Evolutionary conservation across 2,113 vertebrate species (phyloP).

Genomic region (Chrysemys picta): DNA sequence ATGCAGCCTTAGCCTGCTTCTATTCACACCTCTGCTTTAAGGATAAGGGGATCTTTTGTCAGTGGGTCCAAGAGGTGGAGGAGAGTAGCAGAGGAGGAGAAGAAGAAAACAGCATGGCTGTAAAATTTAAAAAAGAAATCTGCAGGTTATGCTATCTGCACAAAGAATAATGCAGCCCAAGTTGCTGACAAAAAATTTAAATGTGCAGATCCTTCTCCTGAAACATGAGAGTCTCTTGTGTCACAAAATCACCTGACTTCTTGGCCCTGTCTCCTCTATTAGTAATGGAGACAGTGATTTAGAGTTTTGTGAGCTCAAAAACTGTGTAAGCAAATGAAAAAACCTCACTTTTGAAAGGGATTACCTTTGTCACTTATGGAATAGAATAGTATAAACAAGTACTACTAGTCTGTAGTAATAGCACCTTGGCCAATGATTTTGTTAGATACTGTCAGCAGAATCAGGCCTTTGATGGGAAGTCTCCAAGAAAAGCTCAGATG

Average conservation of each 20-base stretch:
- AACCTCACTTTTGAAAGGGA: background rate
- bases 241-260: conserved; percentile 3
- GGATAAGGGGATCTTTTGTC: background rate
- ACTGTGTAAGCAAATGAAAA: background rate
- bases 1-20: background rate
- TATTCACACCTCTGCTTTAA: background rate
- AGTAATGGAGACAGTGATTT: background rate
- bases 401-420: background rate
- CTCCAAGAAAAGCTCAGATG: background rate
- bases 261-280: background rate
- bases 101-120: conserved; percentile 1
- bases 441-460: background rate
- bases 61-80: background rate
- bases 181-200: conserved; percentile 21
- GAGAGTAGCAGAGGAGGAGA: background rate
- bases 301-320: accelerated
- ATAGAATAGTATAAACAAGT: background rate
- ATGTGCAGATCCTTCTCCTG: conserved; percentile 15
- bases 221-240: background rate
- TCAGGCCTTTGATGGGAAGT: background rate
- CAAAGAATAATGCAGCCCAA: conserved; percentile 3
- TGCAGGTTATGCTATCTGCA: conserved; percentile 46
- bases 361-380: background rate
- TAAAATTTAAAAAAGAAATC: conserved; percentile 45
- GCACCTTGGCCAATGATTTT: background rate